Conservation (phyloP, 2,797 vertebrate species). For the Glossophaga mutica region DNA sequence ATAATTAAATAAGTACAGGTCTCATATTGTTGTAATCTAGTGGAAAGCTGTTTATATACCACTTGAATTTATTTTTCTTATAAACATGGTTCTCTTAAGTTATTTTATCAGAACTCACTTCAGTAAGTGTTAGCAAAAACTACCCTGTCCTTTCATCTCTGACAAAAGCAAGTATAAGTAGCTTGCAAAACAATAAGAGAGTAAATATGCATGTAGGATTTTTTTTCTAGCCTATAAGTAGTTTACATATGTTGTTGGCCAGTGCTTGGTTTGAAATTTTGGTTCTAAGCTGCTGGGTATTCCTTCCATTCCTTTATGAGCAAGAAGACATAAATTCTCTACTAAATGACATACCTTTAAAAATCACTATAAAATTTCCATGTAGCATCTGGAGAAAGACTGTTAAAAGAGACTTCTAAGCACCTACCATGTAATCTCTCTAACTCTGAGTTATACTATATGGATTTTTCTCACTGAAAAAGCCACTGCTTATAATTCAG, state of each 20-base stretch:
- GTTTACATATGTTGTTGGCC: neutral
- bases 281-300: neutral
- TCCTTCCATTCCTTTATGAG: neutral
- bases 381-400: neutral
- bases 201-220: neutral
- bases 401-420: neutral
- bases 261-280: neutral
- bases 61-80: conserved; percentile 22
- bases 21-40: neutral
- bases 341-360: neutral
- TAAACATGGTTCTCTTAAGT: neutral
- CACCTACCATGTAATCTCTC: neutral
- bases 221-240: neutral
- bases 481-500: neutral
- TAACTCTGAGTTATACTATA: neutral
- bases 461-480: conserved; percentile 11
- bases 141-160: neutral
- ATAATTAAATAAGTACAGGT: neutral
- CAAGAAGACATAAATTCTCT: conserved; percentile 6
- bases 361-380: neutral
- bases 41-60: neutral
- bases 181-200: neutral
- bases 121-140: neutral
- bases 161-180: neutral
- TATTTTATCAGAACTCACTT: conserved; percentile 17